Percentiles rank a stretch among this genome's conserved stretches.
These are phyloP conservation scores for Asobara japonica DNA, from an alignment of 1,140 invertebrate species.

Conservation along the genomic window DNA sequence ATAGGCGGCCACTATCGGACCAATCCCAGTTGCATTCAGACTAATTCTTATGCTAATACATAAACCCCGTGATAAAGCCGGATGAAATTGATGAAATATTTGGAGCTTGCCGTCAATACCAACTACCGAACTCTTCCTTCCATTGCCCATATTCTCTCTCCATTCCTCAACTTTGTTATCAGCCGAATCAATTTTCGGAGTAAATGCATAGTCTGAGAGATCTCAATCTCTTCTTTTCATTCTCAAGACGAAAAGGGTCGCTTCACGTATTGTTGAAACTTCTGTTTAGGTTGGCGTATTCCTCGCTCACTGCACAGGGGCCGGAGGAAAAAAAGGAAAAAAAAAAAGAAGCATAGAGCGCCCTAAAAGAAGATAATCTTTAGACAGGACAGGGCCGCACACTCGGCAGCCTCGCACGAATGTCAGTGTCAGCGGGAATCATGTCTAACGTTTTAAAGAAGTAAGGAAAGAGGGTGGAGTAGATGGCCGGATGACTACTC, in stretches of 20 bases:
- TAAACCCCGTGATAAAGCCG: background rate
- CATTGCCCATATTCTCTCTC: too few species aligned
- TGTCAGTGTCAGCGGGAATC: slow-evolving; percentile 16
- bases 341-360: background rate
- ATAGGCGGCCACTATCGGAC: too few species aligned
- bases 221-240: background rate
- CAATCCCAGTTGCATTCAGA: too few species aligned
- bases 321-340: background rate
- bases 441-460: slow-evolving; percentile 1
- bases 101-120: background rate
- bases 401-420: background rate
- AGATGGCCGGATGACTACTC: background rate
- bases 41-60: background rate
- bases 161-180: slow-evolving; percentile 6
- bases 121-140: background rate
- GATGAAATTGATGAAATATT: background rate
- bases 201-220: slow-evolving; percentile 13
- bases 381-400: background rate
- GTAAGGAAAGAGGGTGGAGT: background rate
- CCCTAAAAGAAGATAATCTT: slow-evolving; percentile 3
- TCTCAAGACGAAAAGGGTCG: background rate
- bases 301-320: background rate
- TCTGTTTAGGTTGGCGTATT: slow-evolving; percentile 15
- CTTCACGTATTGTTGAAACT: slow-evolving; percentile 10
- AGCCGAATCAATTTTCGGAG: background rate